phyloP scores from a whole-genome alignment of 2,797 vertebrate genomes.

The Poeciliopsis presidionis region DNA sequence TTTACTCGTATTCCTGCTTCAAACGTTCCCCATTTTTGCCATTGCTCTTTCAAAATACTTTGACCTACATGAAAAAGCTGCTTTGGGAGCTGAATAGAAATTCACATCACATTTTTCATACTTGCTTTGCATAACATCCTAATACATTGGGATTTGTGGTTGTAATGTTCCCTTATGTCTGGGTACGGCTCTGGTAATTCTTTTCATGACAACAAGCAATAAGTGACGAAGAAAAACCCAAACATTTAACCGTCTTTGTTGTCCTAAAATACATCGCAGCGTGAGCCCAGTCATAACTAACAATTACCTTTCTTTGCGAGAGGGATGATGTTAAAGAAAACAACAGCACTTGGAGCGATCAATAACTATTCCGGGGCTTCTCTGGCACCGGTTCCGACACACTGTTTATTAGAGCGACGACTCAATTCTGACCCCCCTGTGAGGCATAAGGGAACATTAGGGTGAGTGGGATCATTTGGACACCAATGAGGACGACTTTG shows the following conservation, averaged over 20 bases:
- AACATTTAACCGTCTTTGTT: neutral
- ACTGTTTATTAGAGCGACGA: conserved; percentile 44
- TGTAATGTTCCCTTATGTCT: neutral
- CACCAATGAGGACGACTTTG: conserved; percentile 29
- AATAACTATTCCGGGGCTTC: conserved; percentile 70
- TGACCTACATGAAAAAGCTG: neutral
- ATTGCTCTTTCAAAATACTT: neutral
- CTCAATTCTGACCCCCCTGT: conserved; percentile 32
- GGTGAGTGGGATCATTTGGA: conserved; percentile 42
- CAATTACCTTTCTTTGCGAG: conserved; percentile 13
- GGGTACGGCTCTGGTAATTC: neutral
- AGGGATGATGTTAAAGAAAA: conserved; percentile 29
- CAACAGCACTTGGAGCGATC: conserved; percentile 35
- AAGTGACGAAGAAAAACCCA: neutral
- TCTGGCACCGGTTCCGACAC: conserved; percentile 25
- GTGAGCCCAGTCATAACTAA: neutral
- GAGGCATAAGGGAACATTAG: conserved; percentile 27
- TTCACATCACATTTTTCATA: neutral
- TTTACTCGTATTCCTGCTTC: neutral
- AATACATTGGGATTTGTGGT: neutral
- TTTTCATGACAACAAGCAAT: neutral
- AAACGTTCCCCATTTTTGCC: neutral
- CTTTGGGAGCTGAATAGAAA: neutral
- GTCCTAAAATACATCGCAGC: conserved; percentile 16
- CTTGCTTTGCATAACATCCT: neutral